Conservation (phyloP, 2,888 invertebrate genomes). For the Lobophora halterata region DNA sequence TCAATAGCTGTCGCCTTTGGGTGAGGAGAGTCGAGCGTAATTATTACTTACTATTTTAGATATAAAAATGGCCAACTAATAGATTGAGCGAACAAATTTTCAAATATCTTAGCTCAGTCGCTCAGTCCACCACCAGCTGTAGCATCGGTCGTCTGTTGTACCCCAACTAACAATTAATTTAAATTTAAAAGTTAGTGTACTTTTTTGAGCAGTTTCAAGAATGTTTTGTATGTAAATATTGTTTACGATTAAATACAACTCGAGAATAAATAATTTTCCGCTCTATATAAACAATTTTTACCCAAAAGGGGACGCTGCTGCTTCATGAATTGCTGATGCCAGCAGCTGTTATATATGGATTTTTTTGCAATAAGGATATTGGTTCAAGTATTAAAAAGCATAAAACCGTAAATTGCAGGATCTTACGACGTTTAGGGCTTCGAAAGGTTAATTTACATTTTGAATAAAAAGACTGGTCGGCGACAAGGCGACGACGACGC, state of each 20-base stretch:
- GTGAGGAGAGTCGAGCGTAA: slow-evolving; percentile 11
- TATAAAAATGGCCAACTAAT: too few species aligned
- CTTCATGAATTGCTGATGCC: slow-evolving; percentile 69
- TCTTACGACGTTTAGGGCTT: too few species aligned
- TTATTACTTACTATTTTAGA: too few species aligned
- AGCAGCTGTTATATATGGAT: slow-evolving; percentile 52
- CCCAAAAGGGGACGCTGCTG: slow-evolving; percentile 39
- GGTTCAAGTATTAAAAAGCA: slow-evolving; percentile 47
- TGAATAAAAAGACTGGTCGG: too few species aligned
- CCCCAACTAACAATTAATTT: too few species aligned
- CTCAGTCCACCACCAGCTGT: too few species aligned
- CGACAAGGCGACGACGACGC: too few species aligned
- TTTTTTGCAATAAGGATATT: slow-evolving; percentile 57
- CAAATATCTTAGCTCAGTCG: too few species aligned
- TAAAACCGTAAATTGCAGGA: slow-evolving; percentile 5
- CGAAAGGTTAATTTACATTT: too few species aligned
- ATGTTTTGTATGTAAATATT: slow-evolving; percentile 21
- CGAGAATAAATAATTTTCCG: slow-evolving; percentile 47
- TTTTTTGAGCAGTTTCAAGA: neutral
- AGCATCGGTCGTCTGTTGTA: too few species aligned
- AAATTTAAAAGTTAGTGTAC: too few species aligned
- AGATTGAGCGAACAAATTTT: slow-evolving; percentile 3
- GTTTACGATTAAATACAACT: slow-evolving; percentile 34
- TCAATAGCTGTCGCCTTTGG: slow-evolving; percentile 33
- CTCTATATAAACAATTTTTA: slow-evolving; percentile 48